Base-by-base conservation (phyloP, 2,113 vertebrate genomes). In the Bufo gargarizans region DNA sequence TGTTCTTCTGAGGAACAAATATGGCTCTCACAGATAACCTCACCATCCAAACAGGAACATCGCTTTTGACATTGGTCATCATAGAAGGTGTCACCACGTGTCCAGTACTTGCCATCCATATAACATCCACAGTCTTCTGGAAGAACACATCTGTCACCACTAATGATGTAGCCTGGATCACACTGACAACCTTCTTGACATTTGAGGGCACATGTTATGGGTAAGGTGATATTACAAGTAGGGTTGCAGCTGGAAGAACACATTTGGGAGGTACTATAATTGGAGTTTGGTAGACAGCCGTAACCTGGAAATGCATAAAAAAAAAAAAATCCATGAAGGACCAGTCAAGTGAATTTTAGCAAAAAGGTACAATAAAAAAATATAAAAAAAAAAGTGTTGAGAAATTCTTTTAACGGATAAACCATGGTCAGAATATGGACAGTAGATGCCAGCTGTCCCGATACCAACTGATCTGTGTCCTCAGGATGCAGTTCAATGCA, bases 171-270 rank as follows among this genome's bases (percentile, higher is more conserved):
- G 50, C 93, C 94, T 3, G 91, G 59, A 1, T 95, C 86, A 89
- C 95, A 95, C 56, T 92, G 90, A 49, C 95, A 95, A 82, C 89
- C 89, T 74, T 95, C 95, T 20, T 79, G 8, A 63, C 94, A 94
- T 59, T 47, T 63, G 72, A 87, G 87, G 9, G 10, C 90, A 87
- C 94, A 95, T 10, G 49, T 87, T 16, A 63, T 0, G 4, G 86
- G 2, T 92, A 95, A 47, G 13, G 17, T 14, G 11, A 6, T 7
- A 1, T 5, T 5, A 53, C 74, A 86, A 47, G 45, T 14, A n/a
- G 56, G 13, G 4, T 20, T 19, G 6, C 86, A 81, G 33, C 77
- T 72, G n/a, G 65, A 19, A 19, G 10, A 33, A 81, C 86, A 72
- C 0, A 20, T 43, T 0, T 2, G 13, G 67, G 67, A 72, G 1